Evolutionary conservation across 2,113 vertebrate species (phyloP), one percentile per base, ranked within the genome.

Genomic region (Mionectes macconnelli): DNA sequence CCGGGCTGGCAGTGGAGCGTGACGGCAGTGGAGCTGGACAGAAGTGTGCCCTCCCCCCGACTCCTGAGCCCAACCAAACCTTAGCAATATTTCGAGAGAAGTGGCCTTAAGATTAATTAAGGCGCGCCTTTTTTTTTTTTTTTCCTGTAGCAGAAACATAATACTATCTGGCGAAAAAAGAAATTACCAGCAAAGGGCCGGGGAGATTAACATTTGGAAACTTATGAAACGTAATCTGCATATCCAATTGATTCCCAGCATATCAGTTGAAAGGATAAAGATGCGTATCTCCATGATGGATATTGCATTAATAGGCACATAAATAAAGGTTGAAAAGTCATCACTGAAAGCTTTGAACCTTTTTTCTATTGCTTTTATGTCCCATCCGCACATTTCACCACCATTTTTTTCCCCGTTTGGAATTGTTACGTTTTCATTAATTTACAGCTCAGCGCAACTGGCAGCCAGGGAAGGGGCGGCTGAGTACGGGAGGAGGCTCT

Each of bases 201-300:
- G 87, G 84, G 96, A 98, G 98, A 98, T 98, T 98, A 98, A 98
- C 98, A 98, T 98, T 98, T 98, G 98, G 98, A 97, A 97, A 97
- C 76, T 97, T 97, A 97, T 91, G 98, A 98, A 98, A 98, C 89
- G 90, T 98, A 98, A 98, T 98, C 98, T 98, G 98, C 98, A 98
- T 98, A 98, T 96, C 98, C 98, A 98, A 98, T 98, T 98, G 98
- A 98, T 98, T 98, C 97, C 96, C 97, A 96, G 97, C 97, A 94
- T 98, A 98, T 98, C 98, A 97, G 97, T 98, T 98, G 97, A 98
- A 98, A 98, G 98, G 97, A 98, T 98, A 97, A 98, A 98, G 98
- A 98, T 98, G 97, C 44, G 92, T 98, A 98, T 98, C 98, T 98
- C 89, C 94, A 96, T 98, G 98, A 98, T 97, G 98, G 98, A 98